These are phyloP conservation scores for Ptilorrhoa leucosticta DNA, from an alignment of 2,113 vertebrate species.

Conservation along the genomic window DNA sequence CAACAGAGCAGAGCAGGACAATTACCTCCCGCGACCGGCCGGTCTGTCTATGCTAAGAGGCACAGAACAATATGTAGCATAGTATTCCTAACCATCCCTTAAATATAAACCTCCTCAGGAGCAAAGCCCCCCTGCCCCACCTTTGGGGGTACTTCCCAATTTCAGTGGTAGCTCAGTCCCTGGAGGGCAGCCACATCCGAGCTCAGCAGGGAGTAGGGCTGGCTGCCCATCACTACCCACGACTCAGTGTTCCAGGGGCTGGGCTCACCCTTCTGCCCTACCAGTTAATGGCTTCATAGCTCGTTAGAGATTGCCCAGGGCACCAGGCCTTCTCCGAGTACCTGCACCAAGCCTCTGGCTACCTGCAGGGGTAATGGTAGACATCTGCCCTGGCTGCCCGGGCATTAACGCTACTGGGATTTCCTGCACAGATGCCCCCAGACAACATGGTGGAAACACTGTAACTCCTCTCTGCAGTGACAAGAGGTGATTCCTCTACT, in stretches of 20 bases:
- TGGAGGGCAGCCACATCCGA: accelerated
- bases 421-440: accelerated
- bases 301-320: background rate
- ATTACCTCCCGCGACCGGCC: accelerated
- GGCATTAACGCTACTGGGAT: accelerated
- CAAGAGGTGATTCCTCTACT: background rate
- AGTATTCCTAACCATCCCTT: too few relatives aligned
- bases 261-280: accelerated
- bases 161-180: accelerated
- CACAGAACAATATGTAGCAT: background rate
- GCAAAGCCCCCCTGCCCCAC: accelerated
- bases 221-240: accelerated
- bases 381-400: background rate
- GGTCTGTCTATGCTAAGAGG: background rate
- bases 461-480: accelerated
- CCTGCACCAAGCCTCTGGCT: accelerated
- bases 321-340: too few relatives aligned
- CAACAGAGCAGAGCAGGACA: too few relatives aligned
- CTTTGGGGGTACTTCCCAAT: accelerated
- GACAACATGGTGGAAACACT: background rate
- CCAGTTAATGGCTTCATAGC: background rate
- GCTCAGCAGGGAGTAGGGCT: background rate
- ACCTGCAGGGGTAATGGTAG: background rate
- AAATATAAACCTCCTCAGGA: background rate
- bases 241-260: background rate